These are phyloP conservation scores for Tachycineta bicolor DNA, from an alignment of 2,113 vertebrate genomes.

Conservation along the genomic window DNA sequence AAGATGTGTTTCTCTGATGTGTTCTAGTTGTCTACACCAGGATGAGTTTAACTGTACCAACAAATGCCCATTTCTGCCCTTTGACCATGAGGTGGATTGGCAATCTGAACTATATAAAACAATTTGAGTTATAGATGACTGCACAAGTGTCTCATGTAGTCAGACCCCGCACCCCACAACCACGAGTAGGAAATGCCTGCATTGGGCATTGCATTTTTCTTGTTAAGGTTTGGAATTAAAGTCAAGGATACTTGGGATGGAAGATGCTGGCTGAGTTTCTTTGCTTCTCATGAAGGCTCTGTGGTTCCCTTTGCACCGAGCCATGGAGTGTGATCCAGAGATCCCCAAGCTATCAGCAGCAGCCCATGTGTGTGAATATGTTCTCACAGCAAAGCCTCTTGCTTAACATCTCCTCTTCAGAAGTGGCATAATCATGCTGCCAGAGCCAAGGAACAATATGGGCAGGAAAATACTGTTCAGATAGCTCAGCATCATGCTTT, in stretches of 20 bases:
- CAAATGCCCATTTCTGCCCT: background rate
- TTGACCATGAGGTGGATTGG: background rate
- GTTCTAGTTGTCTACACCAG: background rate
- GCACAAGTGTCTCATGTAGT: background rate
- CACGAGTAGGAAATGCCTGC: background rate
- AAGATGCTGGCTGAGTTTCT: background rate
- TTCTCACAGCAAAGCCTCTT: background rate
- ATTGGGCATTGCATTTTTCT: background rate
- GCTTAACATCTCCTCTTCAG: background rate
- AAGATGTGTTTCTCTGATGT: background rate
- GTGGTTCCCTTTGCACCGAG: background rate
- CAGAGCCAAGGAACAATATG: background rate
- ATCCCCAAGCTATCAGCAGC: background rate
- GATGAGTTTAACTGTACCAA: background rate
- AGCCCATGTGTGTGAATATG: background rate
- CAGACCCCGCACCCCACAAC: fast-evolving
- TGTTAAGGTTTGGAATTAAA: background rate
- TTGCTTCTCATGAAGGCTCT: background rate
- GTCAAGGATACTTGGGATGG: background rate
- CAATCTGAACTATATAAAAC: background rate
- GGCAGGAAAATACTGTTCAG: background rate
- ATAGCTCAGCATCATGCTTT: background rate
- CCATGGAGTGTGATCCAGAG: background rate
- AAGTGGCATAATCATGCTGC: background rate
- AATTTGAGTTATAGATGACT: background rate